Base-by-base conservation (phyloP, 2,888 invertebrate species). In the Epinotia bilunana region DNA sequence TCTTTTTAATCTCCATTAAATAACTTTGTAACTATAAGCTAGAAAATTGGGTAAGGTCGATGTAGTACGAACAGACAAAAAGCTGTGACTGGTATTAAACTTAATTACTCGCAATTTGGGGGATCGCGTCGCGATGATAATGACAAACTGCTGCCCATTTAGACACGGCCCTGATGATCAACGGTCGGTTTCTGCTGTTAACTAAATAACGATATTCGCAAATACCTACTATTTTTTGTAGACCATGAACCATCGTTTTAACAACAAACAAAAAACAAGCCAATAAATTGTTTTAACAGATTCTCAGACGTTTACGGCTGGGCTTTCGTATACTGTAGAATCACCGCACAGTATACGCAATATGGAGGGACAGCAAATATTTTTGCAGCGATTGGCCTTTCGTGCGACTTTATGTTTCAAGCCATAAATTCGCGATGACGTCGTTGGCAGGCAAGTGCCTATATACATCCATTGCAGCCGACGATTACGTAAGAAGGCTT, bases 401-500 rank as follows among this genome's bases (percentile, higher is more conserved):
- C 68, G 18, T 46, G 72, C 13, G 70, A 74, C 61, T 67, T 75
- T 55, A 75, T 72, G 55, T 62, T 62, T 49, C 75, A 20, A 62
- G 67, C 18, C 75, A 62, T 72, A 75, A 75, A 72, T 75, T 72
- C 55, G 65, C 75, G 43, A 80, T 79, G 80, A 80, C 78, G 80
- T 77, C 65, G 72, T 78, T 79, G 80, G 80, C 79, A 81, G 79
- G 80, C 75, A 76, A 76, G 78, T 80, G 76, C 79, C 81, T 78
- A 80, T 83, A 83, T 82, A 84, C 84, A 80, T 82, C 81, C 82
- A 81, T 81, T 85, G 80, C 83, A 83, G 81, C 83, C 81, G 83
- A 80, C 82, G 83, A 89, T 90, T 91, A 90, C 89, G 89, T 90
- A 91, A 90, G 88, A 84, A 80, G 79, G 85, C 87, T 88, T 90